phyloP scores from a whole-genome alignment of 2,113 vertebrate genomes.

The Sigmodon hispidus region DNA sequence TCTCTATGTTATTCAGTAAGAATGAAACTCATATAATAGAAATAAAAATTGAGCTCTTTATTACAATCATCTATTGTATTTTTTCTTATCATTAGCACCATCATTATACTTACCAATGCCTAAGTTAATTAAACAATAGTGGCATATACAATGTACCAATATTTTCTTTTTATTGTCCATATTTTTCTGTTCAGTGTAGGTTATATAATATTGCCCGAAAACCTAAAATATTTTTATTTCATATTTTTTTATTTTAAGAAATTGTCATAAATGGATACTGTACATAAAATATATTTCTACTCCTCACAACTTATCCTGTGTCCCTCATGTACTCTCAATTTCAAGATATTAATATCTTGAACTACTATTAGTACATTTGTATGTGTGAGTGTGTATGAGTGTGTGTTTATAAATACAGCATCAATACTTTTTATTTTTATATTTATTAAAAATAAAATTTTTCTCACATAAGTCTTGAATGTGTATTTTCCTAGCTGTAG shows the following conservation, averaged over 20 bases:
- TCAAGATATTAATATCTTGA: not conserved
- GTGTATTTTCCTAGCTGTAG: not conserved
- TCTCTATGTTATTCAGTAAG: not conserved
- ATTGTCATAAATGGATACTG: not conserved
- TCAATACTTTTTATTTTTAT: not conserved
- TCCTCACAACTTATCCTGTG: not conserved
- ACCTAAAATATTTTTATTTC: not conserved
- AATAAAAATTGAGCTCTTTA: too few relatives aligned
- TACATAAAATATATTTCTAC: not conserved
- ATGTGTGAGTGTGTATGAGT: too few relatives aligned
- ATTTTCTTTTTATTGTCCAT: not conserved
- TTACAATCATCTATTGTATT: not conserved
- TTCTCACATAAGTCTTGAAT: not conserved
- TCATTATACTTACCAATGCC: too few relatives aligned
- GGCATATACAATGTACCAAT: not conserved
- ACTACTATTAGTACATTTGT: not conserved
- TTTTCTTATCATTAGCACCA: not conserved
- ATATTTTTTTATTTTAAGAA: not conserved
- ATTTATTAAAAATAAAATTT: not conserved
- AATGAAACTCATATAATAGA: not conserved
- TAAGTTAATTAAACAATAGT: not conserved
- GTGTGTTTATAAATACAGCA: not conserved
- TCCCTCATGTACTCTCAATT: not conserved
- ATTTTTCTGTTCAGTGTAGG: not conserved
- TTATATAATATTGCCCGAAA: not conserved